A percentile compares a stretch with the other conserved stretches of the same genome.
phyloP scores from a whole-genome alignment of 1,140 invertebrate species.

The Yoshiicerus persimilis region DNA sequence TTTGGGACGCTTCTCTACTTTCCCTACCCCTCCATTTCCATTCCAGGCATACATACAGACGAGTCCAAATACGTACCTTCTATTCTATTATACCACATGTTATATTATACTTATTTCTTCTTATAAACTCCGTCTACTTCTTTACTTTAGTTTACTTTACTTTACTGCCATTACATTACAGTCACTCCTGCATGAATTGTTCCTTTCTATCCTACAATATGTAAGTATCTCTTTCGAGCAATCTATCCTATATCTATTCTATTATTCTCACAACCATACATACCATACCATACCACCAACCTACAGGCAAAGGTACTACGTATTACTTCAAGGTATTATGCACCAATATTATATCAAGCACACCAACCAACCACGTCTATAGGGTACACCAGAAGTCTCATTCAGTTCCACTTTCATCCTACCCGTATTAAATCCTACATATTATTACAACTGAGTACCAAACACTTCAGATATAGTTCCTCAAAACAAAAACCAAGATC shows the following conservation, averaged over 20 bases:
- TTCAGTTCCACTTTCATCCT: neutral
- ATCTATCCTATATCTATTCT: neutral
- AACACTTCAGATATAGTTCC: too few relatives aligned
- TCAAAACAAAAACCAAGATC: too few relatives aligned
- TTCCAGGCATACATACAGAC: neutral
- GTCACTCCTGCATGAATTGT: neutral
- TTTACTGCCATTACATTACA: neutral
- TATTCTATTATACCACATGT: neutral
- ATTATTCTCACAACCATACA: neutral
- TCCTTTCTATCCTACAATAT: neutral
- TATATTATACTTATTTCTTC: neutral
- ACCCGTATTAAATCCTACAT: too few relatives aligned
- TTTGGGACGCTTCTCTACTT: conserved; percentile 6
- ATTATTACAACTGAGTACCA: too few relatives aligned
- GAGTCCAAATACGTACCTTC: neutral
- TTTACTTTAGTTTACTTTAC: neutral
- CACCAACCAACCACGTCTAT: neutral
- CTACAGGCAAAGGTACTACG: neutral
- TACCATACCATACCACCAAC: neutral
- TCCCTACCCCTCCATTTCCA: conserved; percentile 17
- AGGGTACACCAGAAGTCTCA: neutral
- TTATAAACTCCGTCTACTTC: neutral
- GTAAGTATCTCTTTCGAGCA: neutral
- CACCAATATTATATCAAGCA: neutral
- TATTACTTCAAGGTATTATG: too few relatives aligned